Evolutionary conservation across 2,113 vertebrate genomes (phyloP).

Genomic region (Pangasianodon hypophthalmus): DNA sequence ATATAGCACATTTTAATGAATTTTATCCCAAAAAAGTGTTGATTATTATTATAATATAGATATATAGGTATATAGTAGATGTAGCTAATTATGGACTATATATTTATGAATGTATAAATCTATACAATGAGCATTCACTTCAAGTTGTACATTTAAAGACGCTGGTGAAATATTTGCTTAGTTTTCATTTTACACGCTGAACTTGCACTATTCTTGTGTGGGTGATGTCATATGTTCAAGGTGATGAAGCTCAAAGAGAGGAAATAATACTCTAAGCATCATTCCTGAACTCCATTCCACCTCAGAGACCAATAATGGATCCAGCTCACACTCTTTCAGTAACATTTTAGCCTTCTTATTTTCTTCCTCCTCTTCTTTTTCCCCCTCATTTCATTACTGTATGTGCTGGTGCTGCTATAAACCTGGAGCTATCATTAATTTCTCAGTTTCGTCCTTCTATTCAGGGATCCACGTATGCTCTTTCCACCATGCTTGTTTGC

Average conservation of each 20-base stretch:
- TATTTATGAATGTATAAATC: background rate
- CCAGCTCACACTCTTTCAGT: background rate
- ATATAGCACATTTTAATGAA: background rate
- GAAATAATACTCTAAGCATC: background rate
- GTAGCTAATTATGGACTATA: background rate
- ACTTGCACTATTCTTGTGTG: background rate
- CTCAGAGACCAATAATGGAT: background rate
- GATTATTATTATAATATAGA: background rate
- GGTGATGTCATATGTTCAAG: background rate
- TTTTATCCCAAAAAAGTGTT: background rate
- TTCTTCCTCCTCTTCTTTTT: background rate
- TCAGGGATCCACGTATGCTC: background rate
- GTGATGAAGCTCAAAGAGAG: background rate
- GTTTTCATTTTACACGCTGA: background rate
- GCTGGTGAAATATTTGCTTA: background rate
- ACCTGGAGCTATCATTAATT: background rate
- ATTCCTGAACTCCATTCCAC: background rate
- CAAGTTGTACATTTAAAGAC: background rate
- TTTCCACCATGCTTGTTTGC: background rate
- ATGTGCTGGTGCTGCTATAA: conserved; percentile 13
- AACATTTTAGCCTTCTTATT: background rate
- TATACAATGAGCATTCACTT: background rate
- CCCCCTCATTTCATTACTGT: background rate
- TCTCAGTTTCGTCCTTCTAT: background rate
- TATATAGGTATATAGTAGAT: background rate